Evolutionary conservation across 2,888 invertebrate species (phyloP).

Genomic region (Aphrophora alni): DNA sequence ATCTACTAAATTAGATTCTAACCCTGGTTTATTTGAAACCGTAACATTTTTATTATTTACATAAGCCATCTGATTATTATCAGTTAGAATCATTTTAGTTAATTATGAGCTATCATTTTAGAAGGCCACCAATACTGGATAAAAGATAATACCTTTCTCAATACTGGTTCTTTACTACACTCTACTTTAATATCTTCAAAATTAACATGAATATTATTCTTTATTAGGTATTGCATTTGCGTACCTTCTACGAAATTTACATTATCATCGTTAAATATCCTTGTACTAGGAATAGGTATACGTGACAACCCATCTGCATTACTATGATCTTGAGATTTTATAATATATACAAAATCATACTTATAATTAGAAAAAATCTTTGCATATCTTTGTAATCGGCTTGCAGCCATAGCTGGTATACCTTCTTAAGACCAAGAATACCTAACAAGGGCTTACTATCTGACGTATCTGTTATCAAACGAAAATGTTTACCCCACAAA

Average conservation of each 20-base stretch:
- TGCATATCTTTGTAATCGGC: conserved; percentile 23
- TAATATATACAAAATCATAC: conserved; percentile 15
- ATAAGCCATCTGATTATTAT: too few relatives aligned
- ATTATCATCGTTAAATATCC: neutral
- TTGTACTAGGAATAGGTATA: neutral
- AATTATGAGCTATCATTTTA: neutral
- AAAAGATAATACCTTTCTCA: conserved; percentile 6
- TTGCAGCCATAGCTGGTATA: too few relatives aligned
- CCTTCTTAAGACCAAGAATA: conserved; percentile 21
- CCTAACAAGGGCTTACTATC: conserved; percentile 17
- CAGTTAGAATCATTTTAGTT: too few relatives aligned
- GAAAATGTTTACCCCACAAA: conserved; percentile 22
- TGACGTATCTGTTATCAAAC: conserved; percentile 12
- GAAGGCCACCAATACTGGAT: neutral
- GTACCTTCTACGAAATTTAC: neutral
- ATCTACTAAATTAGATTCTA: too few relatives aligned
- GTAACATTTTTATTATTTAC: too few relatives aligned
- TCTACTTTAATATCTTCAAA: conserved; percentile 15
- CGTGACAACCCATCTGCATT: conserved; percentile 12
- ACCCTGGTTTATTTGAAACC: too few relatives aligned
- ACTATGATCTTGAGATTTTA: neutral
- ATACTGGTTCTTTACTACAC: too few relatives aligned
- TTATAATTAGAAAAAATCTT: conserved; percentile 9
- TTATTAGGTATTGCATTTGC: neutral
- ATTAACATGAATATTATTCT: conserved; percentile 18